Percentiles rank a stretch among this genome's conserved stretches.
Evolutionary conservation across 2,797 vertebrate genomes (phyloP).

Genomic region (Arnoldichthys spilopterus): DNA sequence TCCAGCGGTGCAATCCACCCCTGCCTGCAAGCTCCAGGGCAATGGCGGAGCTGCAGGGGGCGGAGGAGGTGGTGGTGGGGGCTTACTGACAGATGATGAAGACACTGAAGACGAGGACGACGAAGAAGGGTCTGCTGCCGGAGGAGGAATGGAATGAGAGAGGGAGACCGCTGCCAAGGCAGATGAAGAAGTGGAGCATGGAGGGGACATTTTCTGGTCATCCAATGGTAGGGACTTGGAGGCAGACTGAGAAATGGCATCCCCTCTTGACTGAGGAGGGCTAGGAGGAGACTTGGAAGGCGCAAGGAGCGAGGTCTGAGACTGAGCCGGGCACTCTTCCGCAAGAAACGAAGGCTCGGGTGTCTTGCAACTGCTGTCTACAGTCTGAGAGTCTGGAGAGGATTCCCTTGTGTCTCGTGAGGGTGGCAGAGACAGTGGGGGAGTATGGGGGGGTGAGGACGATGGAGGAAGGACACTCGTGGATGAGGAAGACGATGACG

Average conservation of each 20-base stretch:
- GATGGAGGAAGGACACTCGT: slow-evolving; percentile 75
- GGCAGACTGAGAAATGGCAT: slow-evolving; percentile 63
- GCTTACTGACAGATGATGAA: slow-evolving; percentile 78
- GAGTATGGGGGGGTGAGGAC: slow-evolving; percentile 81
- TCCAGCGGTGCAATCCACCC: slow-evolving; percentile 92
- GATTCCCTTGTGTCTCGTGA: slow-evolving; percentile 80
- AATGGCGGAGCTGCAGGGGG: slow-evolving; percentile 74
- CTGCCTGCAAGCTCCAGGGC: slow-evolving; percentile 89
- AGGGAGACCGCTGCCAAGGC: slow-evolving; percentile 67
- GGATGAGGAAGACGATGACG: slow-evolving; percentile 79
- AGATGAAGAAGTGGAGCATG: slow-evolving; percentile 72
- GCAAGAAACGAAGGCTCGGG: slow-evolving; percentile 86
- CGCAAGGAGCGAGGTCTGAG: slow-evolving; percentile 54
- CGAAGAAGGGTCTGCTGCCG: slow-evolving; percentile 74
- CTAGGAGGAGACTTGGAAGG: slow-evolving; percentile 64
- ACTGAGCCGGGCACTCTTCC: slow-evolving; percentile 77
- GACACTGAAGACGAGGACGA: slow-evolving; percentile 81
- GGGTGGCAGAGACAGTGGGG: slow-evolving; percentile 77
- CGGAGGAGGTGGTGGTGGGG: slow-evolving; percentile 68
- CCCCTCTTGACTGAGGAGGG: slow-evolving; percentile 66
- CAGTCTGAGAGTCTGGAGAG: slow-evolving; percentile 91
- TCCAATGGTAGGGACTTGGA: slow-evolving; percentile 73
- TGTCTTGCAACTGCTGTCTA: slow-evolving; percentile 93
- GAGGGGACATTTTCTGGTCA: slow-evolving; percentile 73
- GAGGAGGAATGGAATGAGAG: slow-evolving; percentile 66